Evolutionary conservation across 2,888 invertebrate genomes (phyloP).

Genomic region (Theretra japonica): DNA sequence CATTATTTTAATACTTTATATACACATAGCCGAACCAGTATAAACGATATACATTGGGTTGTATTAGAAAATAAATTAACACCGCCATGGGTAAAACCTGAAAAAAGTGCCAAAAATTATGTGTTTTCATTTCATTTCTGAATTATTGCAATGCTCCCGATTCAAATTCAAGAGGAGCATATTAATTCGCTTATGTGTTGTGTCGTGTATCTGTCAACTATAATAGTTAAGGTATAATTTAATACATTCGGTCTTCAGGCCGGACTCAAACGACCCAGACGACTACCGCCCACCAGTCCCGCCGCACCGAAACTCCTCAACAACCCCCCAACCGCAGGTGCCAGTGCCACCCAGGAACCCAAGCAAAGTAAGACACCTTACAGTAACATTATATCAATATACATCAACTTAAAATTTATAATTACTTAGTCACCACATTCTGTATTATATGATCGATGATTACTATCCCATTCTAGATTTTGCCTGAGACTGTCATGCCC

Average conservation of each 20-base stretch:
- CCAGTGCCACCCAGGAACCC: conserved; percentile 77
- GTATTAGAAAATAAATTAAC: too few relatives aligned
- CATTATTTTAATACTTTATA: too few relatives aligned
- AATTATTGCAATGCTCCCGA: too few relatives aligned
- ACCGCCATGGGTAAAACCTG: too few relatives aligned
- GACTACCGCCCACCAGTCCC: conserved; percentile 95
- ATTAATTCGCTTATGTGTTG: conserved; percentile 37
- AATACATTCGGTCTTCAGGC: conserved; percentile 70
- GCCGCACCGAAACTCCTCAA: conserved; percentile 90
- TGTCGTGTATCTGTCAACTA: conserved; percentile 50
- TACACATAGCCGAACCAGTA: too few relatives aligned
- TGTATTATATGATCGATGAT: too few relatives aligned
- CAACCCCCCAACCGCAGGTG: conserved; percentile 69
- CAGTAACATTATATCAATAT: neutral
- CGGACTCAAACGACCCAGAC: conserved; percentile 69
- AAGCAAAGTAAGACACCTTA: conserved; percentile 67
- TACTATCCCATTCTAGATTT: conserved; percentile 58
- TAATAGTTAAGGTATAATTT: conserved; percentile 68
- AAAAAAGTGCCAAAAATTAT: too few relatives aligned
- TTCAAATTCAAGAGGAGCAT: too few relatives aligned
- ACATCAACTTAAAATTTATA: neutral
- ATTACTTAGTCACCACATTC: too few relatives aligned
- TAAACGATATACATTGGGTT: too few relatives aligned
- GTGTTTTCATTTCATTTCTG: too few relatives aligned
- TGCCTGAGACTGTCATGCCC: conserved; percentile 81